Percentiles rank a stretch among this genome's conserved stretches.
These are phyloP conservation scores for Coreius guichenoti DNA, from an alignment of 2,797 vertebrate species.

Conservation along the genomic window DNA sequence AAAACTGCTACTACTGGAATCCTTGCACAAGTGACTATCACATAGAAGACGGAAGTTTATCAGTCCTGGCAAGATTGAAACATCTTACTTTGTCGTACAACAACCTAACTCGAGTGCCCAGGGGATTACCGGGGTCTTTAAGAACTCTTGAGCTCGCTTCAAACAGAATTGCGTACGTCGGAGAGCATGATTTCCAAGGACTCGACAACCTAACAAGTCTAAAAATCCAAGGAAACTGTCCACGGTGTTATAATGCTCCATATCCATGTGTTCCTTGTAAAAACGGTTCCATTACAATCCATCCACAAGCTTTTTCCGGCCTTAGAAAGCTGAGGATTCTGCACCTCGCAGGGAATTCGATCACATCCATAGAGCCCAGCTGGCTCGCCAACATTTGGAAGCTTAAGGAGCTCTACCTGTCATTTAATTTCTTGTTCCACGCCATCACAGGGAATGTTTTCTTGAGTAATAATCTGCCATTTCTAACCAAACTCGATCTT, in stretches of 20 bases:
- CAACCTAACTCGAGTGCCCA: slow-evolving; percentile 86
- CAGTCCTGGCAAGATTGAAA: slow-evolving; percentile 73
- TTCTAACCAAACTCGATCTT: slow-evolving; percentile 81
- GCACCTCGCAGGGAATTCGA: slow-evolving; percentile 87
- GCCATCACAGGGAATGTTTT: slow-evolving; percentile 78
- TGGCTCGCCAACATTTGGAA: slow-evolving; percentile 83
- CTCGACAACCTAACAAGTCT: slow-evolving; percentile 80
- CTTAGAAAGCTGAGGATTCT: slow-evolving; percentile 77
- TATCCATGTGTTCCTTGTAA: slow-evolving; percentile 86
- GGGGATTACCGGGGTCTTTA: slow-evolving; percentile 79
- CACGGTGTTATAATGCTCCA: slow-evolving; percentile 87
- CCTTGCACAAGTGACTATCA: slow-evolving; percentile 76
- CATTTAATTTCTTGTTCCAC: slow-evolving; percentile 83
- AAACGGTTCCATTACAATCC: slow-evolving; percentile 79
- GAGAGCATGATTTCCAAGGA: slow-evolving; percentile 78
- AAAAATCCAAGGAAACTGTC: slow-evolving; percentile 91
- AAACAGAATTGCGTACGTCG: slow-evolving; percentile 82
- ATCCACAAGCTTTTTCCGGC: slow-evolving; percentile 79
- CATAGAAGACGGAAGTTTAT: slow-evolving; percentile 78
- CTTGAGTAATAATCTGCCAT: slow-evolving; percentile 74
- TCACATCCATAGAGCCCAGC: slow-evolving; percentile 69
- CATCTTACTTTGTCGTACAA: slow-evolving; percentile 84
- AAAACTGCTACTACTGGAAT: slow-evolving; percentile 89
- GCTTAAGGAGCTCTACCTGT: slow-evolving; percentile 81
- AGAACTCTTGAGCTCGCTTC: slow-evolving; percentile 75